phyloP scores from a whole-genome alignment of 2,797 vertebrate genomes.

The Micropoecilia bifurca region DNA sequence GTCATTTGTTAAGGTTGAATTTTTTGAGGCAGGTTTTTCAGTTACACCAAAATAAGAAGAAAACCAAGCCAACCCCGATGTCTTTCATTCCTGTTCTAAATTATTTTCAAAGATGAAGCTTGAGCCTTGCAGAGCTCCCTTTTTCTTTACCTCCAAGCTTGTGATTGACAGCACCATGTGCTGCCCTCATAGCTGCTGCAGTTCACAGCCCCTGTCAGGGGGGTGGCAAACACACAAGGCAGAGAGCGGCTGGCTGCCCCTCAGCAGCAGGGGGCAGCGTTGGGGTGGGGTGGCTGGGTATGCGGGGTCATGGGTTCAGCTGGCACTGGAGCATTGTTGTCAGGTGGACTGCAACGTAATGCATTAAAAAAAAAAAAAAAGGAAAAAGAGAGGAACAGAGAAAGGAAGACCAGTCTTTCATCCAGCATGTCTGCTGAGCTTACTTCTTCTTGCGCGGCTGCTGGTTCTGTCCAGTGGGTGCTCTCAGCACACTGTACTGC shows the following conservation, averaged over 20 bases:
- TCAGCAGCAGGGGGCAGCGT: constrained; percentile 66
- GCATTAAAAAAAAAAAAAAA: constrained; percentile 46
- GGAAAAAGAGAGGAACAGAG: neutral
- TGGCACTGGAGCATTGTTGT: constrained; percentile 71
- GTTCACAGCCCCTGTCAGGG: constrained; percentile 76
- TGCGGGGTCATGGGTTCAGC: constrained; percentile 61
- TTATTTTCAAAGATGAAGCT: constrained; percentile 67
- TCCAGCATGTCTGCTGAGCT: constrained; percentile 54
- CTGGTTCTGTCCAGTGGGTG: constrained; percentile 84
- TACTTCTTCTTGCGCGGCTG: constrained; percentile 89
- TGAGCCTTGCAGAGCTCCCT: constrained; percentile 54
- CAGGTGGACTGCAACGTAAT: constrained; percentile 62
- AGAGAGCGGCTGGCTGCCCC: constrained; percentile 67
- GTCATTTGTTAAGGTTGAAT: constrained; percentile 25
- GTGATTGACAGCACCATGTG: constrained; percentile 80
- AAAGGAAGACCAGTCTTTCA: constrained; percentile 54
- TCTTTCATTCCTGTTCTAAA: constrained; percentile 63
- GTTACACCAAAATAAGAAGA: constrained; percentile 44
- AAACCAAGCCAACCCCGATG: constrained; percentile 43
- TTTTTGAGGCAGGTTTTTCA: constrained; percentile 54
- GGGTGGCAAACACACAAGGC: constrained; percentile 71
- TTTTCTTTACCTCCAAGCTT: constrained; percentile 71
- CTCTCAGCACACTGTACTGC: constrained; percentile 90
- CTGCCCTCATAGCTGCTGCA: constrained; percentile 73
- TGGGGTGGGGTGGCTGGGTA: constrained; percentile 60